phyloP scores from a whole-genome alignment of 2,797 vertebrate genomes.

The Pelodytes ibericus region DNA sequence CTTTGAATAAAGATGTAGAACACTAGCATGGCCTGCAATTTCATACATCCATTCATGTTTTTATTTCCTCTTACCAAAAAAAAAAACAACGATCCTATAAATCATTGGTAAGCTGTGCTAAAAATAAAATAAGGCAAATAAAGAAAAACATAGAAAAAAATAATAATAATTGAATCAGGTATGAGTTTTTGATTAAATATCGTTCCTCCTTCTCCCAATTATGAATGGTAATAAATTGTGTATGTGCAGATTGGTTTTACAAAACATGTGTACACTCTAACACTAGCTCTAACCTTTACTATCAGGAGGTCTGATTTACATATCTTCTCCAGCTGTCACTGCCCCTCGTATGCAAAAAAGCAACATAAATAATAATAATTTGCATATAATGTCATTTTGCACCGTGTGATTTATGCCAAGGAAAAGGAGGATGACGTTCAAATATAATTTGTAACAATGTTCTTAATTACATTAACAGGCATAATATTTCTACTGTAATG shows the following conservation, averaged over 20 bases:
- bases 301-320: conserved; percentile 53
- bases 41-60: too few relatives aligned
- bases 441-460: conserved; percentile 47
- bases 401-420: conserved; percentile 59
- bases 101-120: too few relatives aligned
- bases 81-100: too few relatives aligned
- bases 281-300: conserved; percentile 36
- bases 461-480: conserved; percentile 47
- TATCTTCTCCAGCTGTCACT: conserved; percentile 36
- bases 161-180: too few relatives aligned
- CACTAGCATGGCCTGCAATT: too few relatives aligned
- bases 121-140: too few relatives aligned
- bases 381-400: conserved; percentile 56
- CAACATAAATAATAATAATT: conserved; percentile 52
- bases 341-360: conserved; percentile 22
- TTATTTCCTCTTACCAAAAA: too few relatives aligned
- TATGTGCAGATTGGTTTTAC: conserved; percentile 1
- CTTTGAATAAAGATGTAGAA: too few relatives aligned
- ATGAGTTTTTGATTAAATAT: too few relatives aligned
- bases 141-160: too few relatives aligned
- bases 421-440: conserved; percentile 53
- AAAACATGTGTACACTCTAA: conserved; percentile 49
- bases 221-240: not conserved
- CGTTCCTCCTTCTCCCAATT: too few relatives aligned
- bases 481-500: too few relatives aligned